phyloP scores from a whole-genome alignment of 2,113 vertebrate species.

The Poeciliopsis turrubarensis region DNA sequence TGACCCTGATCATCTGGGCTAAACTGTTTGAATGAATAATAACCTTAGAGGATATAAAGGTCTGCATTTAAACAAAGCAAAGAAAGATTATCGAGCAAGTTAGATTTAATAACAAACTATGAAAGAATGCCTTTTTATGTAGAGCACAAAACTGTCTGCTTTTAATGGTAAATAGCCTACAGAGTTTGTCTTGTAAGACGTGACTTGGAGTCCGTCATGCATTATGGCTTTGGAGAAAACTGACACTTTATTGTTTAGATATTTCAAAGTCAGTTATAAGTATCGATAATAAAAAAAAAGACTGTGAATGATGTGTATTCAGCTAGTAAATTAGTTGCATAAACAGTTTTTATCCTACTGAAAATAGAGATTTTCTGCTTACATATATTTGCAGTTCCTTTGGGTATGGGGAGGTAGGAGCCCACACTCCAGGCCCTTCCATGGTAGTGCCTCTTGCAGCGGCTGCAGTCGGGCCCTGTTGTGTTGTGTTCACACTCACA shows the following conservation, averaged over 20 bases:
- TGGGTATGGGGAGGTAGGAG: conserved; percentile 95
- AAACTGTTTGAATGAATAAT: background rate
- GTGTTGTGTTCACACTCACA: conserved; percentile 98
- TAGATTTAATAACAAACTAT: background rate
- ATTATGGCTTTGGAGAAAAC: background rate
- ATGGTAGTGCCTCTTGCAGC: conserved; percentile 96
- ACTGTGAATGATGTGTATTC: conserved; percentile 1
- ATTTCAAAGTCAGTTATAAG: background rate
- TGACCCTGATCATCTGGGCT: too few relatives aligned
- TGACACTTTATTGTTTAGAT: background rate
- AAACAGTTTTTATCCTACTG: background rate
- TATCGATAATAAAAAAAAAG: background rate
- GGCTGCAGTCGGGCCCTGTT: conserved; percentile 93
- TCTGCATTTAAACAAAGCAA: background rate
- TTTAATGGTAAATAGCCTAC: background rate
- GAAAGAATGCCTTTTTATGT: background rate
- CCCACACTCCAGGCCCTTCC: conserved; percentile 93
- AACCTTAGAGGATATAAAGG: background rate
- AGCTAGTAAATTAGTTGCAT: background rate
- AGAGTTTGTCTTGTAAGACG: background rate
- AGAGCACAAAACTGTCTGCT: background rate
- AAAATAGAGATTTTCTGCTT: conserved; percentile 65
- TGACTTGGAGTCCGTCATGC: background rate
- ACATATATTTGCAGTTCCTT: conserved; percentile 98
- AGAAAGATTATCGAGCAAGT: background rate